A percentile compares a stretch with the other conserved stretches of the same genome.
Conservation (phyloP, 2,888 invertebrate genomes). For the Dilophus febrilis region DNA sequence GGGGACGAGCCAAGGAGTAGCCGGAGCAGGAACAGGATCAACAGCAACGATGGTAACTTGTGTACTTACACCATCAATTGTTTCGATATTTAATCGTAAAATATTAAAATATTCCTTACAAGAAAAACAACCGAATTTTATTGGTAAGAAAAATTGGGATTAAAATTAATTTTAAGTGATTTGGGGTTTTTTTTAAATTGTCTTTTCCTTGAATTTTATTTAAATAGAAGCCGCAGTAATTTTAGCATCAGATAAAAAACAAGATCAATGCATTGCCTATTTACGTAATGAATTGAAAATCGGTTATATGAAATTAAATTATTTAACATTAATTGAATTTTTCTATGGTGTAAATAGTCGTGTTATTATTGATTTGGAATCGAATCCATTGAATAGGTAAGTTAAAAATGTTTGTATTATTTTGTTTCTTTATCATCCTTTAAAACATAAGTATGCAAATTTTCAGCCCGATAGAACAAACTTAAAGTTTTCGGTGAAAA, state of each 20-base stretch:
- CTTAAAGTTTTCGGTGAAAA: too few relatives aligned
- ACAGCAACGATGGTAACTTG: too few relatives aligned
- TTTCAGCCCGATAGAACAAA: too few relatives aligned
- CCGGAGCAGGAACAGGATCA: too few relatives aligned
- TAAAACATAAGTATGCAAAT: too few relatives aligned
- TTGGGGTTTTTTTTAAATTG: conserved; percentile 1
- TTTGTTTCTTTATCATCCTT: too few relatives aligned
- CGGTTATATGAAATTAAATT: conserved; percentile 24
- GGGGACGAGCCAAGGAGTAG: too few relatives aligned
- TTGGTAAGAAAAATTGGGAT: conserved; percentile 15
- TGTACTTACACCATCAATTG: conserved; percentile 20
- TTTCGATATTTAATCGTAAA: conserved; percentile 20
- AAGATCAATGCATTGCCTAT: conserved; percentile 17
- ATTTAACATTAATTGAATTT: conserved; percentile 26
- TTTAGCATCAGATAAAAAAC: conserved; percentile 20
- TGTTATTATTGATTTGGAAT: not conserved
- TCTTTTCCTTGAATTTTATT: conserved; percentile 5
- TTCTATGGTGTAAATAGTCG: conserved; percentile 18
- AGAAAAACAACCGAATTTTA: conserved; percentile 23
- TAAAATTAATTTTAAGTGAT: conserved; percentile 1
- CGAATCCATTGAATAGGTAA: not conserved
- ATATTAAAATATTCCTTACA: conserved; percentile 22
- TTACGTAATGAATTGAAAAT: conserved; percentile 21
- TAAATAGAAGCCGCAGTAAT: conserved; percentile 10
- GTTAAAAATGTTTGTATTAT: too few relatives aligned